Evolutionary conservation across 2,888 invertebrate genomes (phyloP).

Genomic region (Augiades crinisus): DNA sequence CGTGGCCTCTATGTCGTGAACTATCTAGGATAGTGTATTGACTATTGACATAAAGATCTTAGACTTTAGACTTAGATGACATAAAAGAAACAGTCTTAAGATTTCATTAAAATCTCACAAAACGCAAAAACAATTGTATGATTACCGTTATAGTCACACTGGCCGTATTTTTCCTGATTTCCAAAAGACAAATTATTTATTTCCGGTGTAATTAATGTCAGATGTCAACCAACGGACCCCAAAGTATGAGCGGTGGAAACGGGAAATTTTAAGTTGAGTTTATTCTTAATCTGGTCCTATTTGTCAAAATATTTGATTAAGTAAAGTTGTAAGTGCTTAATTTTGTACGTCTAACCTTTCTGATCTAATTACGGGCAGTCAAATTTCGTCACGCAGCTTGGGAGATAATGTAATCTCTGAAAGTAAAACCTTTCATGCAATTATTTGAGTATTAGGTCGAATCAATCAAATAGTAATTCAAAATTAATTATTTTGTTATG

Average conservation of each 20-base stretch:
- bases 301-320: slow-evolving; percentile 18
- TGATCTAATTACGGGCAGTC: slow-evolving; percentile 15
- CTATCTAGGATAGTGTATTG: too few species aligned
- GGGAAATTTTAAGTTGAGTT: background rate
- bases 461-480: too few species aligned
- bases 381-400: background rate
- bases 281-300: slow-evolving; percentile 5
- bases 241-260: background rate
- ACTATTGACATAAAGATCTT: too few species aligned
- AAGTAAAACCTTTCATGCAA: background rate
- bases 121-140: too few species aligned
- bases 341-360: slow-evolving; percentile 8
- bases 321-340: slow-evolving; percentile 15
- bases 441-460: too few species aligned
- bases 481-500: too few species aligned
- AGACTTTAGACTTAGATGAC: too few species aligned
- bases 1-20: too few species aligned
- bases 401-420: background rate
- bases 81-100: too few species aligned
- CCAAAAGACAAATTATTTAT: slow-evolving; percentile 18
- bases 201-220: slow-evolving; percentile 12
- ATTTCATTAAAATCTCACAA: too few species aligned
- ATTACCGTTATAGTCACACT: too few species aligned
- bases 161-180: too few species aligned
- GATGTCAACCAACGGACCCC: background rate